A percentile compares a stretch with the other conserved stretches of the same genome.
Evolutionary conservation across 2,113 vertebrate genomes (phyloP).

Genomic region (Rhodinocichla rosea): DNA sequence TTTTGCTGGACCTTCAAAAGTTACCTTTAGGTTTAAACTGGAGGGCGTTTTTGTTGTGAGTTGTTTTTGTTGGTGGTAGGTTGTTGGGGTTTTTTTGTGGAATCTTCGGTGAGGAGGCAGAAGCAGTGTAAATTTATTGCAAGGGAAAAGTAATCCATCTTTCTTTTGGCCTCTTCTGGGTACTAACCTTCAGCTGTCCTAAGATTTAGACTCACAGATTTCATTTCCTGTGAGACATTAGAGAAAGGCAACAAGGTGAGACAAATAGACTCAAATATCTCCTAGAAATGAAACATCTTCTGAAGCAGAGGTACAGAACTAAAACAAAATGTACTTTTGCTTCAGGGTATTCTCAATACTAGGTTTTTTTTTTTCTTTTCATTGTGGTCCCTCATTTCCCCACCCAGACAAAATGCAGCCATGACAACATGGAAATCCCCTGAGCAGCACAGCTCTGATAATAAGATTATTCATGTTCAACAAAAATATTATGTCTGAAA

Average conservation of each 20-base stretch:
- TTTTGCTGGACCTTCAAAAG: neutral
- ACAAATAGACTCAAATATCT: neutral
- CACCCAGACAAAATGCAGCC: constrained; percentile 35
- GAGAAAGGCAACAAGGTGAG: neutral
- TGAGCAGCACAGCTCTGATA: constrained; percentile 9
- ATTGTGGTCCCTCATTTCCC: constrained; percentile 33
- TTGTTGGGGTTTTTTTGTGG: neutral
- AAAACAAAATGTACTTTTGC: constrained; percentile 36
- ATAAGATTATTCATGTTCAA: constrained; percentile 32
- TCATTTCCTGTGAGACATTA: neutral
- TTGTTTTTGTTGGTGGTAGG: neutral
- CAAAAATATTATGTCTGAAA: constrained; percentile 60
- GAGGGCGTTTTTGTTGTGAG: neutral
- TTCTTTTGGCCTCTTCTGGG: neutral
- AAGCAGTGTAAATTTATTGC: neutral
- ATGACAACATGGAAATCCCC: constrained; percentile 66
- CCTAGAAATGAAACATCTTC: neutral
- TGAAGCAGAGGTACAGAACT: neutral
- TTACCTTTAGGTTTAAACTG: neutral
- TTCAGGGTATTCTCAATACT: neutral
- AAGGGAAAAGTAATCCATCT: neutral
- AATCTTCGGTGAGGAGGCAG: neutral
- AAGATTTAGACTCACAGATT: neutral
- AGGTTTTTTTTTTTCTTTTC: neutral
- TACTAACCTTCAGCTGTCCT: neutral